Percentiles rank a stretch among this genome's conserved stretches.
These are phyloP conservation scores for Xiphophorus maculatus DNA, from an alignment of 2,113 vertebrate genomes.

Conservation along the genomic window DNA sequence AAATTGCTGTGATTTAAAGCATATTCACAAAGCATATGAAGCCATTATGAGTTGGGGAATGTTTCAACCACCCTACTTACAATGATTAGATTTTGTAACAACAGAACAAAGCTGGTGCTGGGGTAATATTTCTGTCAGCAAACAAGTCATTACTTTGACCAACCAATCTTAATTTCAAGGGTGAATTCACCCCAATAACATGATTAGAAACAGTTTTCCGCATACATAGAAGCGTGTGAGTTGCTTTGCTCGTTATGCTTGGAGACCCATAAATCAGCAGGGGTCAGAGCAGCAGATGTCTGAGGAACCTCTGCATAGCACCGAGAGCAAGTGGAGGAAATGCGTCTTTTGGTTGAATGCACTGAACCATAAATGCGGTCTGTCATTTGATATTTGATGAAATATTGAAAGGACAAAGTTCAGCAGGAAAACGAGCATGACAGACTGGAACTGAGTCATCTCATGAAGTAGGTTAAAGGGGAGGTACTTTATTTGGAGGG, in stretches of 20 bases:
- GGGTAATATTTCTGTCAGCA: neutral
- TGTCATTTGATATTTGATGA: slow-evolving; percentile 67
- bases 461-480: slow-evolving; percentile 23
- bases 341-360: slow-evolving; percentile 20
- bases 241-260: slow-evolving; percentile 6
- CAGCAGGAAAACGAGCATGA: slow-evolving; percentile 14
- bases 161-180: slow-evolving; percentile 10
- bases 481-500: neutral
- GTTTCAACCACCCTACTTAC: too few species aligned
- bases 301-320: neutral
- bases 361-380: slow-evolving; percentile 47
- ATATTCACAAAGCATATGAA: too few species aligned
- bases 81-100: neutral
- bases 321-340: slow-evolving; percentile 5
- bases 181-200: slow-evolving; percentile 4
- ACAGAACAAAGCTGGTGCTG: neutral
- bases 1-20: too few species aligned
- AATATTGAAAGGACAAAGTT: slow-evolving; percentile 63
- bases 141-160: neutral
- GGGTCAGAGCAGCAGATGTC: neutral
- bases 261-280: slow-evolving; percentile 10
- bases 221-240: neutral
- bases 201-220: neutral
- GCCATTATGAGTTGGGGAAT: too few species aligned
- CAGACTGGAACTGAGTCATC: slow-evolving; percentile 40